Percentiles rank a stretch among this genome's conserved stretches.
These are phyloP conservation scores for Cryptotis parvus DNA, from an alignment of 2,113 vertebrate genomes.

Conservation along the genomic window DNA sequence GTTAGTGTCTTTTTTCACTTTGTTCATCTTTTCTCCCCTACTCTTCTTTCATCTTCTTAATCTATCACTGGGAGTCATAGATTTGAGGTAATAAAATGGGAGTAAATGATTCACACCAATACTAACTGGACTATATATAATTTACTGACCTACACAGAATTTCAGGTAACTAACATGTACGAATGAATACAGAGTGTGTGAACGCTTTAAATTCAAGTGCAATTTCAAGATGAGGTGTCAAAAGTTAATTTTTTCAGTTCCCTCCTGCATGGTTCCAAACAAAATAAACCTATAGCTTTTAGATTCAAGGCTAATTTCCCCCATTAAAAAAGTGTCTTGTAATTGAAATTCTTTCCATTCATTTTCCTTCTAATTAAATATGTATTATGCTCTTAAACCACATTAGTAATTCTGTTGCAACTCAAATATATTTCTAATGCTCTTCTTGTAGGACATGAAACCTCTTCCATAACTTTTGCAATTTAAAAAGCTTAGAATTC, in stretches of 20 bases:
- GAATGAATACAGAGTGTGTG: too few relatives aligned
- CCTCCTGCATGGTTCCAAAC: not conserved
- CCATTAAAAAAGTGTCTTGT: not conserved
- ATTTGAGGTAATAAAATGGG: too few relatives aligned
- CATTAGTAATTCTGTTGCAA: not conserved
- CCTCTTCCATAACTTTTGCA: not conserved
- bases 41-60: too few relatives aligned
- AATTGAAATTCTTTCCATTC: not conserved
- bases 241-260: not conserved
- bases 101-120: too few relatives aligned
- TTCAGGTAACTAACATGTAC: too few relatives aligned
- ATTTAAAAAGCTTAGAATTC: not conserved
- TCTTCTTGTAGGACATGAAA: not conserved
- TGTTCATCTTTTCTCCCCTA: too few relatives aligned
- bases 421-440: not conserved
- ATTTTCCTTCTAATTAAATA: constrained; percentile 10
- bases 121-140: too few relatives aligned
- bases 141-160: too few relatives aligned
- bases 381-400: not conserved
- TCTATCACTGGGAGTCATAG: too few relatives aligned
- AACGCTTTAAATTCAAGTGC: not conserved
- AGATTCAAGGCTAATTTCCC: not conserved
- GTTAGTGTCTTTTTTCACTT: too few relatives aligned
- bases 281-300: not conserved
- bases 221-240: constrained; percentile 1